Evolutionary conservation across 2,888 invertebrate genomes (phyloP), one percentile per base, ranked within the genome.

Genomic region (Dermolepida albohirtum): DNA sequence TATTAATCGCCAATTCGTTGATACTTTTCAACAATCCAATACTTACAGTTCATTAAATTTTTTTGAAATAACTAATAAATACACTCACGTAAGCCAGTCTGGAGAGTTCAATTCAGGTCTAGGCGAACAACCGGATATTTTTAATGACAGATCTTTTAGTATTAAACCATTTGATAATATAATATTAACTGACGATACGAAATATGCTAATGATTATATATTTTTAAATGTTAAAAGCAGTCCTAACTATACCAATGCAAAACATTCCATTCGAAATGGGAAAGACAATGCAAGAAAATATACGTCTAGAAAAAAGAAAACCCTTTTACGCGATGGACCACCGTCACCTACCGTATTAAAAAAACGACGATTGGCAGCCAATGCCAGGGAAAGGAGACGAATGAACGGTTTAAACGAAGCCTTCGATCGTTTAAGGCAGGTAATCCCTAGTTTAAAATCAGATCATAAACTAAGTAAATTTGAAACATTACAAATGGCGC

Each of bases 401-500:
- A 92, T 92, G 92, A 89, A 90, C 80, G 89, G 89, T 75, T 82
- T 92, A 71, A 92, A 92, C 80, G 89, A 89, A 72, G 92, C 92
- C 0, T 92, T 92, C 77, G 91, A 91, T 79, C 84, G 87, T 72
- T 84, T 92, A 6, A 81, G 92, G 59, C 89, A 89, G 73, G 91
- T 91, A 7, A 89, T 92, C 43, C 92, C 92, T 0, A 88, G 89
- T 4, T 82, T 91, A 44, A 89, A 90, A 2, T 89, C 89, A 74
- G 90, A 91, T 77, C 85, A 89, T 75, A 90, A 91, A 80, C 83
- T 92, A 69, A 91, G 90, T 69, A 92, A 92, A 81, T 92, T 89
- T 77, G 92, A 92, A 81, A 92, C 92, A 41, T 82, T 92, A 47
- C 91, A 92, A 81, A 91, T 92, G 91, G 92, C 92, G 0, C 91